phyloP scores from a whole-genome alignment of 2,797 vertebrate genomes.

The Sebastes ruberrimus region DNA sequence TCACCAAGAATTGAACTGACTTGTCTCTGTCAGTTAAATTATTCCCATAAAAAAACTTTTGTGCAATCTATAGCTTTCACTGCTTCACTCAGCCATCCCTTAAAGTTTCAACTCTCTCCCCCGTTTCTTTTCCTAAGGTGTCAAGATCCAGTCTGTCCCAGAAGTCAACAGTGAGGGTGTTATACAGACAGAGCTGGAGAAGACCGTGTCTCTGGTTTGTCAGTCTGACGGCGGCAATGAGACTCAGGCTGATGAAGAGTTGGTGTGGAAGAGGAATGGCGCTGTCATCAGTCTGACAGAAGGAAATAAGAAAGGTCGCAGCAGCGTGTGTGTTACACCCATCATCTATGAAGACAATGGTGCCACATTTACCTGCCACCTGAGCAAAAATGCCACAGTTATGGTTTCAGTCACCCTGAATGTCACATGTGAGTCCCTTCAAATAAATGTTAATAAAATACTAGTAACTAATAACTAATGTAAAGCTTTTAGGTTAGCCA shows the following conservation, averaged over 20 bases:
- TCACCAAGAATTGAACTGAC: background rate
- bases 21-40: background rate
- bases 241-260: constrained; percentile 49
- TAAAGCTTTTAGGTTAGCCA: background rate
- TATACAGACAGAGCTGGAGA: constrained; percentile 42
- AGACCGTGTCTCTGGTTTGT: constrained; percentile 76
- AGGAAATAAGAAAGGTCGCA: constrained; percentile 83
- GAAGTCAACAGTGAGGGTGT: constrained; percentile 9
- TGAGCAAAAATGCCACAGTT: constrained; percentile 69
- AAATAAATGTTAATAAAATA: background rate
- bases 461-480: background rate
- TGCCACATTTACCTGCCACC: constrained; percentile 86
- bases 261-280: constrained; percentile 88
- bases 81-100: background rate
- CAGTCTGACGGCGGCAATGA: background rate
- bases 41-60: background rate
- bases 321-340: constrained; percentile 86
- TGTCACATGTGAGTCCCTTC: constrained; percentile 87
- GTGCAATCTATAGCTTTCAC: background rate
- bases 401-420: constrained; percentile 84
- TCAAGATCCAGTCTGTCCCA: constrained; percentile 47
- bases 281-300: constrained; percentile 74
- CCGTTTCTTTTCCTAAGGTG: constrained; percentile 20
- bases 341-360: constrained; percentile 80
- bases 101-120: background rate